Evolutionary conservation across 1,140 invertebrate species (phyloP).

Genomic region (Diorhabda carinulata): DNA sequence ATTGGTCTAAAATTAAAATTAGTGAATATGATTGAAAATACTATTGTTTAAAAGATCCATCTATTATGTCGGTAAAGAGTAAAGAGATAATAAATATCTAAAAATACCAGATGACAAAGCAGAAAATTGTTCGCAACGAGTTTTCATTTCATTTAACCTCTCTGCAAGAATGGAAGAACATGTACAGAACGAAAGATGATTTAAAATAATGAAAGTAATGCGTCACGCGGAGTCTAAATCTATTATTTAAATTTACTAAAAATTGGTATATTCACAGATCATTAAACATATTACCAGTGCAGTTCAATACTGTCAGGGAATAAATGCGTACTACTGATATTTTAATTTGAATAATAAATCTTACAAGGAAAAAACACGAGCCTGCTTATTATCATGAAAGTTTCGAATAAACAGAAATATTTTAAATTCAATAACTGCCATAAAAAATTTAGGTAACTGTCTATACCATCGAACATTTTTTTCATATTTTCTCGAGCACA

Average conservation of each 20-base stretch:
- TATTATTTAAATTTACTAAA: conserved; percentile 13
- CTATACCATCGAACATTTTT: too few relatives aligned
- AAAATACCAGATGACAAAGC: not conserved
- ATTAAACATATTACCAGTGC: conserved; percentile 9
- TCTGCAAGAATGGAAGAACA: not conserved
- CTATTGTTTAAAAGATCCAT: not conserved
- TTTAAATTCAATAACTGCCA: too few relatives aligned
- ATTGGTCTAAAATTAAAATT: too few relatives aligned
- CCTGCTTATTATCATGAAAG: too few relatives aligned
- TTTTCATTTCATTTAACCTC: conserved; percentile 10
- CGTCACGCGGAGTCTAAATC: conserved; percentile 3
- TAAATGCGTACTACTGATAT: too few relatives aligned
- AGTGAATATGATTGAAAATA: too few relatives aligned
- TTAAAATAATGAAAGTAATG: conserved; percentile 15
- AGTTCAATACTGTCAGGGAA: not conserved
- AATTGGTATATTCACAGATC: conserved; percentile 12
- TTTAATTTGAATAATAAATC: too few relatives aligned
- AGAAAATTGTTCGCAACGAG: conserved; percentile 1
- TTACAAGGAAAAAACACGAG: too few relatives aligned
- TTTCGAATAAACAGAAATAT: too few relatives aligned
- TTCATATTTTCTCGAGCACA: too few relatives aligned
- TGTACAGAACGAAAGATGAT: not conserved
- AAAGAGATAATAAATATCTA: not conserved
- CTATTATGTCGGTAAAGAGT: not conserved
- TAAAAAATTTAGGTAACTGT: too few relatives aligned